Evolutionary conservation across 2,888 invertebrate species (phyloP), one percentile per base, ranked within the genome.

Genomic region (Nomada hirtipes): DNA sequence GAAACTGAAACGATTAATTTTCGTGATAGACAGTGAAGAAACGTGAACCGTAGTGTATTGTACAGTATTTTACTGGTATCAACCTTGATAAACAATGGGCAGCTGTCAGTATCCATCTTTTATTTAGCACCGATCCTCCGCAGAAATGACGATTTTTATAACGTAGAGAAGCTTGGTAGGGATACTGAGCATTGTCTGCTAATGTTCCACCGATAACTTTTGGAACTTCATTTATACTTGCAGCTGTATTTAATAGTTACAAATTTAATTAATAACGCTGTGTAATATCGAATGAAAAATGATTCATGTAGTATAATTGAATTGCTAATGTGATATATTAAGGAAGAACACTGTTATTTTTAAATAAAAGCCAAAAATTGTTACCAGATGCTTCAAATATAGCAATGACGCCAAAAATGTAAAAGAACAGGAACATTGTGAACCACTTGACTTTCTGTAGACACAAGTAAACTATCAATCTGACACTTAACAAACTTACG

Each of bases 1-100:
- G 73, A 93, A 92, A 63, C 93, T 92, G 44, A 36, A 78, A 81
- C 53, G 11, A 65, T 63, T n/a, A 3, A 57, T 44, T 64, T 55
- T 53, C 64, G 13, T 2, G 2, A 18, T 26, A 52, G 2, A 57
- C 29, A 15, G 13, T 23, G 9, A n/a, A 52, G 18, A 57, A 26
- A 2, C n/a, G 50, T 50, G 4, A 11, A 18, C 15, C 9, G n/a
- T 55, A 26, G 36, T 36, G 4, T 7, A 36, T 36, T 36, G 7
- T 36, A 36, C 1, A 36, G 36, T 36, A 44, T 36, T 55, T 9
- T 23, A 13, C n/a, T 50, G 15, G n/a, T 23, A 44, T 18, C 1
- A 53, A 95, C 95, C 95, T 94, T 52, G 94, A 93, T 13, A 95
- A 94, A 70, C 95, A 95, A 87, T 95, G 95, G 10, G 95, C 95